Percentiles rank a stretch among this genome's conserved stretches.
Evolutionary conservation across 2,113 vertebrate species (phyloP).

Genomic region (Prietella phreatophila): DNA sequence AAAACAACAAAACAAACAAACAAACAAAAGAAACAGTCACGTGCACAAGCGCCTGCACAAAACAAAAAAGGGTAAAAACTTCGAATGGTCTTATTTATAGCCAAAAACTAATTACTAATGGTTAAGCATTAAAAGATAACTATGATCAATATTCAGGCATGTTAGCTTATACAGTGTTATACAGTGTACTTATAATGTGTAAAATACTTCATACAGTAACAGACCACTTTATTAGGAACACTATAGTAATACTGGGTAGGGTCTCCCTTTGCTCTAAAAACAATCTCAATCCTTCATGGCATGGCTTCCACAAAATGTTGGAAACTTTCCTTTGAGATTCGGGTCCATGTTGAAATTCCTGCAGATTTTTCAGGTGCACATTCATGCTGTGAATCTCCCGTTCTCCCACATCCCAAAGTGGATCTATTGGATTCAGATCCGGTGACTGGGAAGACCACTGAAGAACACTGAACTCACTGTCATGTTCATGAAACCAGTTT

Average conservation of each 20-base stretch:
- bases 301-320: neutral
- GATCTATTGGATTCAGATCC: neutral
- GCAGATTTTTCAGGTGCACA: neutral
- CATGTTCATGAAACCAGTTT: no score
- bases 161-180: neutral
- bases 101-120: neutral
- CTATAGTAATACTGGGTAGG: neutral
- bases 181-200: neutral
- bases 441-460: no score
- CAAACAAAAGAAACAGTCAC: neutral
- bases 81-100: neutral
- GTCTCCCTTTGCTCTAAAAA: neutral
- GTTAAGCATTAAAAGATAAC: neutral
- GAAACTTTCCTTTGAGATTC: neutral
- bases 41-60: neutral
- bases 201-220: neutral
- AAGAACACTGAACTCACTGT: no score
- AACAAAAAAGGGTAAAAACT: neutral
- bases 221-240: neutral
- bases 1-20: neutral
- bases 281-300: neutral
- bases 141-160: neutral
- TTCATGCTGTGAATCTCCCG: neutral
- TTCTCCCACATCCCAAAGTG: neutral
- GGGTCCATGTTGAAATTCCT: neutral